Percentiles rank a stretch among this genome's conserved stretches.
These are phyloP conservation scores for Tangara arthus DNA, from an alignment of 2,797 vertebrate species.

Conservation along the genomic window DNA sequence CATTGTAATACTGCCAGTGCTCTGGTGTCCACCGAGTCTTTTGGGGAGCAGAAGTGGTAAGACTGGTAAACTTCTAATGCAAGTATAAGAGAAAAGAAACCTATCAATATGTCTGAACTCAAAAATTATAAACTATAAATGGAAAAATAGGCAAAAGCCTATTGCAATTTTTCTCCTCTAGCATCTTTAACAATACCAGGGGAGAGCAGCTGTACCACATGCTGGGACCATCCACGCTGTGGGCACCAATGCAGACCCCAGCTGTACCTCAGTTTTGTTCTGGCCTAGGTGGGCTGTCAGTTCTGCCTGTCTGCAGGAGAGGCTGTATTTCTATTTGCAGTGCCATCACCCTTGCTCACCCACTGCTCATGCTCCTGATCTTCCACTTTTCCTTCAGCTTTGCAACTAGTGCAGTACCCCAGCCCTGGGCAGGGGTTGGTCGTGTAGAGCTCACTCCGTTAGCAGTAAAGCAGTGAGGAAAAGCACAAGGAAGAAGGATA, in stretches of 20 bases:
- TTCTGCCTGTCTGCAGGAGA: not conserved
- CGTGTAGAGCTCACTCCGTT: fast-evolving
- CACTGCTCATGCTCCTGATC: not conserved
- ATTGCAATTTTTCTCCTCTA: not conserved
- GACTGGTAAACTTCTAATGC: not conserved
- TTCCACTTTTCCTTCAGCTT: not conserved
- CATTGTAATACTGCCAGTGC: not conserved
- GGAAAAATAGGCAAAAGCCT: not conserved
- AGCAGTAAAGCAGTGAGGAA: not conserved
- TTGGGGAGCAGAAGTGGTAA: not conserved
- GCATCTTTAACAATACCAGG: not conserved
- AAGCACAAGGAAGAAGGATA: not conserved
- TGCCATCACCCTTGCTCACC: not conserved
- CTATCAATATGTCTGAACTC: not conserved
- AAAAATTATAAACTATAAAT: not conserved
- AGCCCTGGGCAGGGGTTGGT: not conserved
- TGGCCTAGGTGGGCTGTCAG: not conserved
- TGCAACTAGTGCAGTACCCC: fast-evolving
- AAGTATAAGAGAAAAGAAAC: not conserved
- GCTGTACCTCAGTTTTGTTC: not conserved
- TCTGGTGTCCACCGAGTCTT: not conserved
- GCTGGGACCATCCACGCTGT: fast-evolving
- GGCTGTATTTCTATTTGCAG: not conserved
- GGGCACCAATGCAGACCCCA: not conserved
- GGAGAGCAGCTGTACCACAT: not conserved